Evolutionary conservation across 2,113 vertebrate genomes (phyloP).

Genomic region (Chlamydotis undulata): DNA sequence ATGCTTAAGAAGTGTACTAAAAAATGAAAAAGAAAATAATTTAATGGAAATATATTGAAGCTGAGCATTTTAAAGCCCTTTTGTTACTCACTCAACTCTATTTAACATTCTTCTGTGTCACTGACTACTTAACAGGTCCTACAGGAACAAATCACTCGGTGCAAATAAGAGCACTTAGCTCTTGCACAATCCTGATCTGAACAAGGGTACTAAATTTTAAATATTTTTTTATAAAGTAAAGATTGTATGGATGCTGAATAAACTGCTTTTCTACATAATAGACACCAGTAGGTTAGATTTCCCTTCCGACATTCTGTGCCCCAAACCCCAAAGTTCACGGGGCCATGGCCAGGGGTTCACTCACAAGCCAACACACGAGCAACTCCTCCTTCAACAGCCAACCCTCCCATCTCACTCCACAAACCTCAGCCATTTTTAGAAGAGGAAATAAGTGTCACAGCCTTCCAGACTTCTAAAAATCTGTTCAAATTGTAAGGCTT

Average conservation of each 20-base stretch:
- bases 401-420: neutral
- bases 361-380: neutral
- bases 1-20: neutral
- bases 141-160: conserved; percentile 27
- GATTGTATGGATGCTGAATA: neutral
- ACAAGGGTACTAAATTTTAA: neutral
- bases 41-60: conserved; percentile 24
- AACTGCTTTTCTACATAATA: neutral
- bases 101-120: conserved; percentile 41
- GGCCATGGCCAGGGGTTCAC: neutral
- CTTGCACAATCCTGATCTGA: conserved; percentile 23
- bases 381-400: neutral
- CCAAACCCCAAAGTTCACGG: neutral
- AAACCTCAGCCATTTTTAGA: neutral
- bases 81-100: conserved; percentile 49
- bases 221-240: neutral
- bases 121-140: conserved; percentile 47
- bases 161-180: conserved; percentile 31
- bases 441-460: neutral
- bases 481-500: neutral
- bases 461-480: neutral
- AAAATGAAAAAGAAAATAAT: conserved; percentile 33
- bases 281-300: neutral
- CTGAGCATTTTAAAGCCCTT: conserved; percentile 8
- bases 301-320: neutral